Percentiles rank a stretch among this genome's conserved stretches.
Evolutionary conservation across 37 sponge, comb jelly and placozoan genomes (phyloP).

Genomic region (Axinella damicornis): DNA sequence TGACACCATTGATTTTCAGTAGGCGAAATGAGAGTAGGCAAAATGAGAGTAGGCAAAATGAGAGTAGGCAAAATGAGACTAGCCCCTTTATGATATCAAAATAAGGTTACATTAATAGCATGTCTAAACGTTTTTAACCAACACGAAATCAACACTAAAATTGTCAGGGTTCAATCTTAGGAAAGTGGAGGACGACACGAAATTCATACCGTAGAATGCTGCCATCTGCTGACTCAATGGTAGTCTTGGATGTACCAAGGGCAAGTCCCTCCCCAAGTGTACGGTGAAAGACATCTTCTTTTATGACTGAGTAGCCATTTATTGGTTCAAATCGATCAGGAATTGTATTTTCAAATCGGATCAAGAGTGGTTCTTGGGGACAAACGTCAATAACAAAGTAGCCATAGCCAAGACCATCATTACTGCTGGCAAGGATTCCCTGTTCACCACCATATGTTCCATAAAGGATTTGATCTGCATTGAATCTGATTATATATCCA

Average conservation of each 20-base stretch:
- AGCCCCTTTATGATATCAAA: too few species aligned
- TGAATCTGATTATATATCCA: constrained; percentile 5
- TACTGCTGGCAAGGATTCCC: neutral
- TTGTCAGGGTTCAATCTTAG: too few species aligned
- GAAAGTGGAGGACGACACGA: too few species aligned
- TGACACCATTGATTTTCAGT: too few species aligned
- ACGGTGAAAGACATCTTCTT: neutral
- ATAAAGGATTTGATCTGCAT: constrained; percentile 2
- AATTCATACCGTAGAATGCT: too few species aligned
- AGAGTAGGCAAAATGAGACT: too few species aligned
- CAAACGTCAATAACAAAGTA: constrained; percentile 24
- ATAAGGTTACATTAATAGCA: too few species aligned
- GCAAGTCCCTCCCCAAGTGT: constrained; percentile 1
- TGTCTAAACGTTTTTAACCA: too few species aligned
- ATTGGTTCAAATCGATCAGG: neutral
- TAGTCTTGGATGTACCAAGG: neutral
- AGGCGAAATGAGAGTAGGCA: too few species aligned
- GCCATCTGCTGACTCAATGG: too few species aligned
- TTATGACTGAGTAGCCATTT: neutral
- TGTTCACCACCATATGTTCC: constrained; percentile 24
- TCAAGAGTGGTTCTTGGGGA: constrained; percentile 14
- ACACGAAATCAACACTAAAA: too few species aligned
- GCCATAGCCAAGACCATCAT: neutral
- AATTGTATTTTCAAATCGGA: neutral
- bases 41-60: too few species aligned